Evolutionary conservation across 2,888 invertebrate species (phyloP), one percentile per base, ranked within the genome.

Genomic region (Scelioninae gen. 2): DNA sequence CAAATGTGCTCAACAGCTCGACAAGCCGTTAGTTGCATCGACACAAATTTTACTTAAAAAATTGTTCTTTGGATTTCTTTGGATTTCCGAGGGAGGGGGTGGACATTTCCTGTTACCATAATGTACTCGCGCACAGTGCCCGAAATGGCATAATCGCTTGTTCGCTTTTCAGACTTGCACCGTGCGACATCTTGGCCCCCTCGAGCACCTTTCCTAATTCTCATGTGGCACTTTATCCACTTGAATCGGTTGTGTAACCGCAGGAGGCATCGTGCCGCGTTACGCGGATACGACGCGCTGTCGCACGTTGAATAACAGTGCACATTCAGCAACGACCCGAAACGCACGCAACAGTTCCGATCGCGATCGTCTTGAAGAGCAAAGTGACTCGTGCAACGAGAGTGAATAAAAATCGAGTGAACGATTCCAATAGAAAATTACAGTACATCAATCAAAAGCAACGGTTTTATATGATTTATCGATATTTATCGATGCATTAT

Each of bases 211-310:
- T 52, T 5, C 48, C 28, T 43, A 22, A 39, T 57, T 50, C 52
- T 2, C 57, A 9, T n/a, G 31, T 16, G 22, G 9, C 33, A 11
- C 9, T 2, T 53, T 58, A 60, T 58, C 45, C 58, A 58, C 58
- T 31, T 45, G 39, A 46, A 46, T 13, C 64, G 71, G 52, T 79
- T 79, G 77, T 76, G 76, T 70, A 78, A 78, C 71, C 18, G 52
- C 70, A 25, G 68, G 77, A 77, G 78, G 77, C 78, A 76, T 76
- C 76, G 48, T 22, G 39, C 53, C 75, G 60, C 46, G 53, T 64
- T n/a, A 81, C 80, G 78, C 80, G 81, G 78, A 79, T 76, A 79
- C 80, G 80, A 46, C 31, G 60, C 43, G 31, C 48, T 37, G 45
- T 46, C 58, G 63, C 25, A 6, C 46, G 41, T 46, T 46, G 48